phyloP scores from a whole-genome alignment of 2,113 vertebrate genomes.

The Oryzias melastigma region DNA sequence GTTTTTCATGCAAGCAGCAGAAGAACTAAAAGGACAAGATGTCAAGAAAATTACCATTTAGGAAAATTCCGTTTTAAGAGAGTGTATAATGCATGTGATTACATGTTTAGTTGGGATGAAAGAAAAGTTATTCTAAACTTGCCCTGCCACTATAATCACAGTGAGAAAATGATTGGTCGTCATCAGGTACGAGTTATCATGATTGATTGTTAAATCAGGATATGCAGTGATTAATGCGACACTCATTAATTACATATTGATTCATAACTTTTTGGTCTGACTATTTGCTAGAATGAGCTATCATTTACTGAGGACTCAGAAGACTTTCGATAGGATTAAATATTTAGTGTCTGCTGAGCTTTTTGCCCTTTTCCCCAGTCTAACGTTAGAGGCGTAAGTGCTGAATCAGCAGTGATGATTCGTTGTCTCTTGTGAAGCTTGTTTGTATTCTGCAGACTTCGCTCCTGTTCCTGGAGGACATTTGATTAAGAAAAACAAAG shows the following conservation, averaged over 20 bases:
- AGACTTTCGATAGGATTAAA: conserved; percentile 66
- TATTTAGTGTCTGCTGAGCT: conserved; percentile 51
- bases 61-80: no score
- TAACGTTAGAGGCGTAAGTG: conserved; percentile 34
- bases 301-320: conserved; percentile 44
- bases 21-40: not conserved
- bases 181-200: conserved; percentile 51
- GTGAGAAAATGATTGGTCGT: conserved; percentile 47
- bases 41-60: no score
- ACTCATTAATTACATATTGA: conserved; percentile 73
- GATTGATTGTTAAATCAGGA: conserved; percentile 64
- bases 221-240: conserved; percentile 60
- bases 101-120: no score
- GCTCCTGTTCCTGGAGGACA: conserved; percentile 28
- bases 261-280: conserved; percentile 62
- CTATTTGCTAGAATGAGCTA: conserved; percentile 48
- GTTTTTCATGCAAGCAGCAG: not conserved
- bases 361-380: conserved; percentile 29
- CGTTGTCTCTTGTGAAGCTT: conserved; percentile 39
- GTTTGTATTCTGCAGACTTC: conserved; percentile 34
- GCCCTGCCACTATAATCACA: conserved; percentile 34
- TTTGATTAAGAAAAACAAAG: conserved; percentile 46
- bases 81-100: no score
- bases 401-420: conserved; percentile 39
- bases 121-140: conserved; percentile 8